Conservation (phyloP, 2,888 invertebrate genomes). For the Erebia aethiops region DNA sequence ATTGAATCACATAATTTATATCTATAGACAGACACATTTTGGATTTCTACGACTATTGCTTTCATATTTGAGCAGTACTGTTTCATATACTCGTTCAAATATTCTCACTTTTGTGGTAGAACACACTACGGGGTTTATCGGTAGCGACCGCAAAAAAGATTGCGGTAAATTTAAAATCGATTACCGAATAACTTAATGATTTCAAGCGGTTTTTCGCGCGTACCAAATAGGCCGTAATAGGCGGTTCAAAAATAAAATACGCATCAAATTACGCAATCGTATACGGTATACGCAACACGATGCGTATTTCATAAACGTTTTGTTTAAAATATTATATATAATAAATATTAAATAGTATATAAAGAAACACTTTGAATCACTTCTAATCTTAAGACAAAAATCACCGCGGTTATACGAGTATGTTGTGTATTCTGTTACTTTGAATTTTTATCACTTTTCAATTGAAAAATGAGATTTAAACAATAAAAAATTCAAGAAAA, state of each 20-base stretch:
- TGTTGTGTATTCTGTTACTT: not conserved
- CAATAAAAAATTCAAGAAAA: constrained; percentile 46
- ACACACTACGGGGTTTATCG: not conserved
- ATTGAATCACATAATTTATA: constrained; percentile 18
- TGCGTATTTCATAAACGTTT: too few relatives aligned
- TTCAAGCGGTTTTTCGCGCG: too few relatives aligned
- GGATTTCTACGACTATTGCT: constrained; percentile 20
- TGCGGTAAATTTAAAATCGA: not conserved
- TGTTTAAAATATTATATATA: too few relatives aligned
- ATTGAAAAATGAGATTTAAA: constrained; percentile 15
- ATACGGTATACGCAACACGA: too few relatives aligned
- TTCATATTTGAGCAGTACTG: constrained; percentile 20
- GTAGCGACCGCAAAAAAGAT: not conserved
- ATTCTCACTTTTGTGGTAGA: not conserved
- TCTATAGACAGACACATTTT: constrained; percentile 22
- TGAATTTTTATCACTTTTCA: not conserved
- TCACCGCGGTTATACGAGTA: not conserved
- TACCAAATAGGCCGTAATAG: not conserved
- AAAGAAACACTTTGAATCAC: not conserved
- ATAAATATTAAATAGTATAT: too few relatives aligned
- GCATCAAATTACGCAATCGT: too few relatives aligned
- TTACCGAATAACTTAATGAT: not conserved
- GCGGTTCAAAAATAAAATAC: not conserved
- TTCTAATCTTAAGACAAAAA: too few relatives aligned
- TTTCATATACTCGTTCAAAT: constrained; percentile 6